Evolutionary conservation across 2,113 vertebrate genomes (phyloP).

Genomic region (Alethe castanea): DNA sequence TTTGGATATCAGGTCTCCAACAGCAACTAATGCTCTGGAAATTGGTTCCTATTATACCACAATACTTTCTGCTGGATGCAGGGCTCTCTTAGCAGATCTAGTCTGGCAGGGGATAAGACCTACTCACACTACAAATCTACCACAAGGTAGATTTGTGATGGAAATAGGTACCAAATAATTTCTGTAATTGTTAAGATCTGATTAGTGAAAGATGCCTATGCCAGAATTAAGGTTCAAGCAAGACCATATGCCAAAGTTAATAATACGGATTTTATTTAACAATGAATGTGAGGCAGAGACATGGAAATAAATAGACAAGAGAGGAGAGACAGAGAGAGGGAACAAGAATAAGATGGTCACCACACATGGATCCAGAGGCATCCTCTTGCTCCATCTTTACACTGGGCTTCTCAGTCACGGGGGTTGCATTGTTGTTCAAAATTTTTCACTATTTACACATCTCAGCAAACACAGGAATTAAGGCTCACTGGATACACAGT

Average conservation of each 20-base stretch:
- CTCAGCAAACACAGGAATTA: not conserved
- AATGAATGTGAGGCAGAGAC: not conserved
- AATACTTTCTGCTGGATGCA: not conserved
- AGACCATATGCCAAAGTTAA: not conserved
- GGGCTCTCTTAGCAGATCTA: not conserved
- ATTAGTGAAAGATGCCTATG: not conserved
- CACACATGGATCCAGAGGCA: not conserved
- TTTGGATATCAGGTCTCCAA: not conserved
- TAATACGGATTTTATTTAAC: rapidly evolving
- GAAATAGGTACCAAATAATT: not conserved
- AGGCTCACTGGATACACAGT: not conserved
- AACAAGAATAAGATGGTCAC: not conserved
- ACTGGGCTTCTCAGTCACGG: rapidly evolving
- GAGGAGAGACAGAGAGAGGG: not conserved
- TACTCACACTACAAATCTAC: not conserved
- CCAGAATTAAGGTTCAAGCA: not conserved
- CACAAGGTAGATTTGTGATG: not conserved
- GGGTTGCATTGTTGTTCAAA: not conserved
- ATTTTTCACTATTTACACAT: not conserved
- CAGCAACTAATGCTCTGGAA: not conserved
- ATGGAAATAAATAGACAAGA: not conserved
- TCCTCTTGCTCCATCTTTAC: not conserved
- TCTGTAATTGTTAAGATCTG: not conserved
- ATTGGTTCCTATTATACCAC: not conserved
- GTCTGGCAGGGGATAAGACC: not conserved